Evolutionary conservation across 2,888 invertebrate species (phyloP).

Genomic region (Physocephala rufipes): DNA sequence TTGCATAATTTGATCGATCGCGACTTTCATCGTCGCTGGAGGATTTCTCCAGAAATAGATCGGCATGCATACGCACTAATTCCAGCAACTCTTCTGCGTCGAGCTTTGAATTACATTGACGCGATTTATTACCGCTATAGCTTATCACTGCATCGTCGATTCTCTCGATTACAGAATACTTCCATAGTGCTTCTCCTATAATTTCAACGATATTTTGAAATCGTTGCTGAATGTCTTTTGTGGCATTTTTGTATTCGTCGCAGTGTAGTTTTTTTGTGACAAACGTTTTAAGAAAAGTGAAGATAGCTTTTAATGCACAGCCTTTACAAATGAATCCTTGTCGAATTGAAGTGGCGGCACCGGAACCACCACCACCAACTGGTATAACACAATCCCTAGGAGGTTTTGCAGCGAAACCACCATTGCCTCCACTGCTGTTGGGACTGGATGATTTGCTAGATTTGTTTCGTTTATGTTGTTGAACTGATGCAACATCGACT

Average conservation of each 20-base stretch:
- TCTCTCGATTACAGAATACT: constrained; percentile 59
- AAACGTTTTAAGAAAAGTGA: constrained; percentile 57
- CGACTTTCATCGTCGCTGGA: constrained; percentile 63
- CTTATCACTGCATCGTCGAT: constrained; percentile 51
- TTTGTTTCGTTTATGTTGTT: constrained; percentile 25
- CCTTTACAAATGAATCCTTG: constrained; percentile 59
- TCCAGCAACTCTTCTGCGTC: constrained; percentile 58
- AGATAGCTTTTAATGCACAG: constrained; percentile 52
- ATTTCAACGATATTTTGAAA: constrained; percentile 57
- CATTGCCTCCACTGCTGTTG: constrained; percentile 42
- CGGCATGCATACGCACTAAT: constrained; percentile 56
- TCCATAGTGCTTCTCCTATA: constrained; percentile 61
- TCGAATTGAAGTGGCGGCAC: constrained; percentile 27
- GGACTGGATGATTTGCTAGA: constrained; percentile 31
- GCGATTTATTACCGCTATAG: constrained; percentile 27
- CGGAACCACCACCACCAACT: constrained; percentile 17
- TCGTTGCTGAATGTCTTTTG: constrained; percentile 52
- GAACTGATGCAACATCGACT: background rate
- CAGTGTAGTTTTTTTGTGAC: constrained; percentile 61
- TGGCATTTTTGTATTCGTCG: constrained; percentile 58
- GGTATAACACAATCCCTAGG: constrained; percentile 28
- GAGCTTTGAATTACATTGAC: constrained; percentile 48
- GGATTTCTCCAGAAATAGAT: constrained; percentile 52
- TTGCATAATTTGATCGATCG: constrained; percentile 55
- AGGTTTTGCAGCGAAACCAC: constrained; percentile 36